Evolutionary conservation across 2,113 vertebrate species (phyloP).

Genomic region (Origma solitaria): DNA sequence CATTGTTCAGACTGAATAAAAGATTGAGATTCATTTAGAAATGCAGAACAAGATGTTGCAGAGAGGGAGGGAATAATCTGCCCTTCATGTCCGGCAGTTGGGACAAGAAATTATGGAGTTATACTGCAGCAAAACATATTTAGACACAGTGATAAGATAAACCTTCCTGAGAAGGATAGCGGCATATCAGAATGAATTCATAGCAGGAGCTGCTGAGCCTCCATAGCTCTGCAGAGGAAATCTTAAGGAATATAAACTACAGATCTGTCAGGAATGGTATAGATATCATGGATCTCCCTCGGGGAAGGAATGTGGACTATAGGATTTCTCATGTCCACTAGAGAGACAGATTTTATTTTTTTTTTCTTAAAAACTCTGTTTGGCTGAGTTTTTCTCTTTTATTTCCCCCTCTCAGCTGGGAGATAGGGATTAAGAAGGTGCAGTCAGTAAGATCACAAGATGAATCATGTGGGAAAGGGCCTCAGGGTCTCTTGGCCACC

Average conservation of each 20-base stretch:
- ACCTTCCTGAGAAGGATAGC: neutral
- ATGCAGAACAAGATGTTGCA: neutral
- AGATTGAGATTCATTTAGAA: neutral
- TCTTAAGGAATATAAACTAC: neutral
- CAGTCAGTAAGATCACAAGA: neutral
- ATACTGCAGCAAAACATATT: neutral
- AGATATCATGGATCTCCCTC: neutral
- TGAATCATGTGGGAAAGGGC: neutral
- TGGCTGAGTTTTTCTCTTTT: neutral
- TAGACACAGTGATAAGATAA: neutral
- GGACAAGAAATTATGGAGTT: neutral
- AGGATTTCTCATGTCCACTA: neutral
- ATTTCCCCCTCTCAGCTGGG: neutral
- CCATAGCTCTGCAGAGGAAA: neutral
- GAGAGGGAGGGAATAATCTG: neutral
- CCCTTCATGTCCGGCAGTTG: neutral
- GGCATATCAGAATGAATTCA: neutral
- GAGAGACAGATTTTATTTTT: neutral
- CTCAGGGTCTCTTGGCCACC: neutral
- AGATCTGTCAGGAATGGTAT: neutral
- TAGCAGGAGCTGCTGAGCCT: neutral
- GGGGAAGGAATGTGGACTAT: neutral
- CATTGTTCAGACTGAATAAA: neutral
- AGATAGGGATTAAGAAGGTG: neutral
- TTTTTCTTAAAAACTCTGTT: neutral